phyloP scores from a whole-genome alignment of 2,888 invertebrate species.

The Zele albiditarsus region DNA sequence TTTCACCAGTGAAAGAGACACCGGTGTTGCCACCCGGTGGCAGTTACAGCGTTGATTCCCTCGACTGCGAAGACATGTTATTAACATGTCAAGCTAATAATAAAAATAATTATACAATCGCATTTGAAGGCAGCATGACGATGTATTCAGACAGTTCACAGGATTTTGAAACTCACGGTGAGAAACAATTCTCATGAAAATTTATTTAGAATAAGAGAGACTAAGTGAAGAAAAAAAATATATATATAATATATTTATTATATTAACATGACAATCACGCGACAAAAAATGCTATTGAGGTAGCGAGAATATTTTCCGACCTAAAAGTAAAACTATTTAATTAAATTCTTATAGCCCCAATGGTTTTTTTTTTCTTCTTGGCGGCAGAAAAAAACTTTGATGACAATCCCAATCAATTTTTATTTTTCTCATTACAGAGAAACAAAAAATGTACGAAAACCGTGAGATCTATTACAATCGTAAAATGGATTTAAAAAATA shows the following conservation, averaged over 20 bases:
- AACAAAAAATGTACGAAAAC: constrained; percentile 66
- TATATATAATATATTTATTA: too few relatives aligned
- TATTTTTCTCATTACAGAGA: constrained; percentile 60
- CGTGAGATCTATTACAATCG: constrained; percentile 64
- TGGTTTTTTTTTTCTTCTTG: too few relatives aligned
- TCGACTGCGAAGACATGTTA: constrained; percentile 93
- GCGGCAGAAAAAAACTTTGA: too few relatives aligned
- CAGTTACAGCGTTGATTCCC: constrained; percentile 91
- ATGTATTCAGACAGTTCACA: constrained; percentile 84
- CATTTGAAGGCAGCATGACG: constrained; percentile 91
- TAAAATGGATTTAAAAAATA: constrained; percentile 64
- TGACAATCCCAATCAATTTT: not conserved
- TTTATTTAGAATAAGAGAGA: not conserved
- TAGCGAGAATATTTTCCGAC: too few relatives aligned
- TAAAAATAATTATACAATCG: constrained; percentile 96
- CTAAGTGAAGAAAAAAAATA: too few relatives aligned
- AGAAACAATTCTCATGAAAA: constrained; percentile 7
- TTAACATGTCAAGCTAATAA: constrained; percentile 91
- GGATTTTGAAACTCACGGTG: constrained; percentile 70
- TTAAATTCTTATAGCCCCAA: too few relatives aligned
- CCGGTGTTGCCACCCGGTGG: constrained; percentile 79
- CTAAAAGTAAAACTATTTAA: too few relatives aligned
- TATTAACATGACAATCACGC: too few relatives aligned
- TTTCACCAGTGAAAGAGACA: constrained; percentile 91
- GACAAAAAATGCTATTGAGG: too few relatives aligned